These are phyloP conservation scores for Aplidium turbinatum DNA, from an alignment of 23 tunicate genomes.

Conservation along the genomic window DNA sequence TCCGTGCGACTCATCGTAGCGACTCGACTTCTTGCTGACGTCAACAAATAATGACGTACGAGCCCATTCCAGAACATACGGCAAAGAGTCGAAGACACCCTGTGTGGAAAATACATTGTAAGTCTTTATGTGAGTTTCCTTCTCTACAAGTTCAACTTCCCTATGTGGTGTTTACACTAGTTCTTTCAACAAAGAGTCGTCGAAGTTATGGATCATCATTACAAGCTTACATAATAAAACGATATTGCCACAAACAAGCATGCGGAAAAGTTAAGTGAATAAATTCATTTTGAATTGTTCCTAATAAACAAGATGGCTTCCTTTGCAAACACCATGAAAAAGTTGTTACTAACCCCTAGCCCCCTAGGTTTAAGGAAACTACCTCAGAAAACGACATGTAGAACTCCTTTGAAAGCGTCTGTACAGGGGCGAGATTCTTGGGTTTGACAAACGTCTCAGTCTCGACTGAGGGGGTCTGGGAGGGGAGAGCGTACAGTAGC, in stretches of 20 bases:
- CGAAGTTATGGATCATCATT: no score
- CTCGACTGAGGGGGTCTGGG: conserved; percentile 17
- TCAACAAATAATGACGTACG: conserved; percentile 57
- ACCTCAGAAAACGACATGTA: conserved; percentile 55
- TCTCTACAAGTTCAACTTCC: no score
- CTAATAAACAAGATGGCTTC: no score
- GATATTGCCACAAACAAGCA: no score
- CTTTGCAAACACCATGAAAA: background rate
- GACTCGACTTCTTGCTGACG: conserved; percentile 42
- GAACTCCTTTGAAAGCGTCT: conserved; percentile 40
- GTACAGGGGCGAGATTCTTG: conserved; percentile 14
- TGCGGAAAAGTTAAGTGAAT: no score
- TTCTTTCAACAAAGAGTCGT: no score
- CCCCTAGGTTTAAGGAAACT: background rate
- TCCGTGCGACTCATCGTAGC: conserved; percentile 12
- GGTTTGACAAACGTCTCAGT: conserved; percentile 15
- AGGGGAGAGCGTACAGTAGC: conserved; percentile 47
- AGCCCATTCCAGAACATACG: conserved; percentile 63
- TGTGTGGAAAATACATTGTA: no score
- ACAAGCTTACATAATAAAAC: no score
- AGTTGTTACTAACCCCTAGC: background rate
- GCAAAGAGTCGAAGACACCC: conserved; percentile 53
- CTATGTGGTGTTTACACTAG: no score
- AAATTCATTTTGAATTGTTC: no score
- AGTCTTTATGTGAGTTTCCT: no score